Base-by-base conservation (phyloP, 2,888 invertebrate genomes). In the Melanotus villosus region DNA sequence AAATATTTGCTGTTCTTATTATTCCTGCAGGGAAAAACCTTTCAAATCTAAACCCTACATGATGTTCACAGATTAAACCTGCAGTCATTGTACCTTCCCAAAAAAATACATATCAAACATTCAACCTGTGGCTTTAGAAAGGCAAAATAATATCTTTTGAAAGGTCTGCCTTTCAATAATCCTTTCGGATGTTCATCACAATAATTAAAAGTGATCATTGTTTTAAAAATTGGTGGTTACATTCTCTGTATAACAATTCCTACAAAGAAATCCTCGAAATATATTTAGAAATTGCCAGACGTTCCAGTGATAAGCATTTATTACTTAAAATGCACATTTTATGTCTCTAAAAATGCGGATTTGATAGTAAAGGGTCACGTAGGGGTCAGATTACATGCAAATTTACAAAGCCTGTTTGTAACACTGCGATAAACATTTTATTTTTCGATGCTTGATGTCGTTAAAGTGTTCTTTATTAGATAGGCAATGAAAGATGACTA, bases 121-220 rank as follows among this genome's bases (percentile, higher is more conserved):
- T 19, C 47, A 23, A 47, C 12, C 5, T 23, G 10, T 12, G 23
- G n/a, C 21, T 47, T 47, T 47, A 47, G 47, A 47, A 47, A 47
- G 47, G 47, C 7, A n/a, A 26, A 47, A 47, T 12, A 12, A 34
- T 34, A 16, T 16, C 18, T 16, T 16, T 16, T 12, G 16, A 41
- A 41, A 41, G 34, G 41, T 14, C 14, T 14, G 7, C 14, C 41
- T 41, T 41, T 41, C 18, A 34, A 26, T 7, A 26, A 16, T 9
- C 16, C 16, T 34, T 41, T 41, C 14, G 18, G 6, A 18, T 12
- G 7, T 7, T 2, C n/a, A 47, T 47, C 18, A 47, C 19, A 10
- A 47, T 47, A 47, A 47, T 47, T 47, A 47, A 23, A 47, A 18
- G 19, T 23, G 47, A 12, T 47, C 47, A 47, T 47, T 47, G 47